A percentile compares a stretch with the other conserved stretches of the same genome.
These are phyloP conservation scores for Mirza zaza DNA, from an alignment of 2,113 vertebrate genomes.

Conservation along the genomic window DNA sequence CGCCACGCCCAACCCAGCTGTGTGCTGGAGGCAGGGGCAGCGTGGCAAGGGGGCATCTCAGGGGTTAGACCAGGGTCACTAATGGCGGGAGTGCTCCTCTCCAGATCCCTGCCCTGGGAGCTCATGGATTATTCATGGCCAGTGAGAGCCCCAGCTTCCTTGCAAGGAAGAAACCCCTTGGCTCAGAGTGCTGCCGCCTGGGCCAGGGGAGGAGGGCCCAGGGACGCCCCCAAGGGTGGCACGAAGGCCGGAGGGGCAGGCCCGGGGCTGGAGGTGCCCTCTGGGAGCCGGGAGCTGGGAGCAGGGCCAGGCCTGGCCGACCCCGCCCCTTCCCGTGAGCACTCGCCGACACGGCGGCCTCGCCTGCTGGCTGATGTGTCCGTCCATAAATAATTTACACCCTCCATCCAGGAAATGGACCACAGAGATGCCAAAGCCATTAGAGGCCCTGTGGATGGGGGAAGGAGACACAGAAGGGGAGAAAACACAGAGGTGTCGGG, in stretches of 20 bases:
- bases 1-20: background rate
- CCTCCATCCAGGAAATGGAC: slow-evolving; percentile 76
- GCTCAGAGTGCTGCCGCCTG: background rate
- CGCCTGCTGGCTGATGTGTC: slow-evolving; percentile 69
- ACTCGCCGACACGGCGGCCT: background rate
- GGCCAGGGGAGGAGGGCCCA: background rate
- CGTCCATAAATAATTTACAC: slow-evolving; percentile 83
- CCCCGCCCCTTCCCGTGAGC: background rate
- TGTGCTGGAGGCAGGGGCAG: background rate
- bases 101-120: slow-evolving; percentile 53
- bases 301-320: background rate
- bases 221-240: background rate
- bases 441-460: slow-evolving; percentile 59
- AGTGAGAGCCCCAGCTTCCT: slow-evolving; percentile 64
- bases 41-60: background rate
- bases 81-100: slow-evolving; percentile 74
- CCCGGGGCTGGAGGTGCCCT: background rate
- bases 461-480: background rate
- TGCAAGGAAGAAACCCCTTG: slow-evolving; percentile 30
- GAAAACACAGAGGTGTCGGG: background rate
- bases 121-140: slow-evolving; percentile 79
- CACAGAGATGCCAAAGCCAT: slow-evolving; percentile 60
- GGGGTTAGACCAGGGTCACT: slow-evolving; percentile 63
- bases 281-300: background rate
- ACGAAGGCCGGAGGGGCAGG: background rate